These are phyloP conservation scores for Zaprionus lineosus DNA, from an alignment of 2,888 invertebrate genomes.

Conservation along the genomic window DNA sequence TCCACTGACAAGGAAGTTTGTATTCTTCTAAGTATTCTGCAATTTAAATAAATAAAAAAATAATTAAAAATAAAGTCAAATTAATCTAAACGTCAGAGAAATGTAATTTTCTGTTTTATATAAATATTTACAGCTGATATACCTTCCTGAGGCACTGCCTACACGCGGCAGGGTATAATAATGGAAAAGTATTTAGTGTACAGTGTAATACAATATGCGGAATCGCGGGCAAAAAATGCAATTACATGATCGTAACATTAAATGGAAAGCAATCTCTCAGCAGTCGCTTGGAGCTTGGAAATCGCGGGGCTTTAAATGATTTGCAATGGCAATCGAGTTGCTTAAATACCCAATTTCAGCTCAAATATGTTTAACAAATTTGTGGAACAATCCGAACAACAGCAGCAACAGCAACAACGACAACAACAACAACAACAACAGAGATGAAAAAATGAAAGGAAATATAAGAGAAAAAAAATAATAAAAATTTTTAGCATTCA, in stretches of 20 bases:
- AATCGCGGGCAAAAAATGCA: constrained; percentile 12
- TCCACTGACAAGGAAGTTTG: no score
- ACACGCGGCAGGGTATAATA: no score
- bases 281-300: background rate
- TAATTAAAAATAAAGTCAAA: background rate
- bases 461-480: constrained; percentile 16
- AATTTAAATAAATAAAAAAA: background rate
- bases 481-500: constrained; percentile 48
- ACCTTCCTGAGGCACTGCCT: no score
- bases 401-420: constrained; percentile 35
- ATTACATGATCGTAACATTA: constrained; percentile 44
- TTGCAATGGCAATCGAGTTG: constrained; percentile 39
- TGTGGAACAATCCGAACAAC: constrained; percentile 29
- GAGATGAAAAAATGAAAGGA: no score
- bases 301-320: constrained; percentile 38
- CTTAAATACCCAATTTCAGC: constrained; percentile 45
- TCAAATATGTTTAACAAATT: constrained; percentile 32
- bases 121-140: no score
- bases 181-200: constrained; percentile 44
- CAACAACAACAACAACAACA: constrained; percentile 2
- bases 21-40: no score
- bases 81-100: no score
- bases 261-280: constrained; percentile 21
- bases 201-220: constrained; percentile 36
- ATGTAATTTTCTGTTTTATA: no score